Percentiles rank a stretch among this genome's conserved stretches.
Evolutionary conservation across 2,113 vertebrate genomes (phyloP).

Genomic region (Catharus minimus): DNA sequence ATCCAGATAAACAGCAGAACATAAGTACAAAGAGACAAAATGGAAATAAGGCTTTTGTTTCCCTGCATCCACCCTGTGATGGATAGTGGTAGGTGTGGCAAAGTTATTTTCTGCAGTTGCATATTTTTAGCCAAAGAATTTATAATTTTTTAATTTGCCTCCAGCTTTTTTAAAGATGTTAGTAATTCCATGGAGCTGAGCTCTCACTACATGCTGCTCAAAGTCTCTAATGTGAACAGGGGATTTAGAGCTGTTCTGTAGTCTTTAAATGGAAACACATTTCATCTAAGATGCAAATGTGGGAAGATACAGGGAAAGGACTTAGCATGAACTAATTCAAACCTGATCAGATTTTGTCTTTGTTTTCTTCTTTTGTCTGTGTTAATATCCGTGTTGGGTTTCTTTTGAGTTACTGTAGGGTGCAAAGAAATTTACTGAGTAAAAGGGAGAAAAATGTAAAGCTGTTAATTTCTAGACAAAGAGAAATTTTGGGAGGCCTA

Average conservation of each 20-base stretch:
- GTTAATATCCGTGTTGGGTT: not conserved
- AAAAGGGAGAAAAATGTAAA: not conserved
- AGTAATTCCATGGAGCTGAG: not conserved
- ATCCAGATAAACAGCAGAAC: not conserved
- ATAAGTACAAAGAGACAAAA: not conserved
- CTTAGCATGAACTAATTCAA: not conserved
- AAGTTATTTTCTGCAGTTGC: not conserved
- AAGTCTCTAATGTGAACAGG: not conserved
- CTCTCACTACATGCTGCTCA: not conserved
- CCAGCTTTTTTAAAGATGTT: not conserved
- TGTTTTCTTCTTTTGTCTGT: not conserved
- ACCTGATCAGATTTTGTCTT: not conserved
- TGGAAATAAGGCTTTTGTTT: not conserved
- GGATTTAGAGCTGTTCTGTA: not conserved
- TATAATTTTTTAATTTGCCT: not conserved
- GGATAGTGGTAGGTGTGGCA: too few species aligned
- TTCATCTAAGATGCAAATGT: not conserved
- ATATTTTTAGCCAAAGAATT: not conserved
- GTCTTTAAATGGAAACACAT: not conserved
- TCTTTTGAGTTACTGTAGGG: not conserved
- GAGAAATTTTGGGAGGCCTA: not conserved
- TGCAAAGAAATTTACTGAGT: not conserved
- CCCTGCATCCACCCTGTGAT: not conserved
- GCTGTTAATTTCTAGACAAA: not conserved
- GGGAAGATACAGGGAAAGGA: not conserved